phyloP scores from a whole-genome alignment of 2,797 vertebrate species.

The Oryzias sinensis region DNA sequence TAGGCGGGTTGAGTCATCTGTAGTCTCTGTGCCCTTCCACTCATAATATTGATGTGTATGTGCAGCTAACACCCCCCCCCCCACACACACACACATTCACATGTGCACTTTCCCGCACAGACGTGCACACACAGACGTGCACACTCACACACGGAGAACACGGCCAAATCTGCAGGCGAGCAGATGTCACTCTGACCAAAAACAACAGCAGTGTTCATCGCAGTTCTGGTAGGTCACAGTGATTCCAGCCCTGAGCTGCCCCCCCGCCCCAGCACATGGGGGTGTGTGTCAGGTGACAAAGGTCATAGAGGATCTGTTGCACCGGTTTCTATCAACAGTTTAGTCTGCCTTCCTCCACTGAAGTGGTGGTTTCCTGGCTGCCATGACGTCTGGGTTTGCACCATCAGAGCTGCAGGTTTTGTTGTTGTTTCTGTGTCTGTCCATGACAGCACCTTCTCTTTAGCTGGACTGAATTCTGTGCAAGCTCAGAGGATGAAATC shows the following conservation, averaged over 20 bases:
- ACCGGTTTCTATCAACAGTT: constrained; percentile 52
- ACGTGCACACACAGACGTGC: background rate
- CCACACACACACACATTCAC: constrained; percentile 1
- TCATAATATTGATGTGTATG: constrained; percentile 22
- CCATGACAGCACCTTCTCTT: no score
- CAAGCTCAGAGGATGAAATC: no score
- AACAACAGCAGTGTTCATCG: constrained; percentile 24
- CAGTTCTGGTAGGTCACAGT: constrained; percentile 39
- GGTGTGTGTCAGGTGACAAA: constrained; percentile 23
- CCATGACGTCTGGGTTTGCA: constrained; percentile 7
- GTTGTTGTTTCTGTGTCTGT: no score
- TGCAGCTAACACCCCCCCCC: constrained; percentile 11
- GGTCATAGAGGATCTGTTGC: constrained; percentile 31
- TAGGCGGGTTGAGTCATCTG: constrained; percentile 42
- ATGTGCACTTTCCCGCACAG: background rate
- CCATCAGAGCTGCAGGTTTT: no score
- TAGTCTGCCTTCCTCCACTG: constrained; percentile 49
- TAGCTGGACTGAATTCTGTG: no score
- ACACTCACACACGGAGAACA: constrained; percentile 10
- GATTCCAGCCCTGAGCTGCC: constrained; percentile 21
- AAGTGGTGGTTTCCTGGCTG: constrained; percentile 27
- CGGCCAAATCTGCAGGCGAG: constrained; percentile 35
- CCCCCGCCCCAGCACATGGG: background rate
- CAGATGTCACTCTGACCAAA: constrained; percentile 56
- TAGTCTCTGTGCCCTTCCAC: constrained; percentile 29